Base-by-base conservation (phyloP, 2,888 invertebrate genomes). In the Stenotaenia linearis region DNA sequence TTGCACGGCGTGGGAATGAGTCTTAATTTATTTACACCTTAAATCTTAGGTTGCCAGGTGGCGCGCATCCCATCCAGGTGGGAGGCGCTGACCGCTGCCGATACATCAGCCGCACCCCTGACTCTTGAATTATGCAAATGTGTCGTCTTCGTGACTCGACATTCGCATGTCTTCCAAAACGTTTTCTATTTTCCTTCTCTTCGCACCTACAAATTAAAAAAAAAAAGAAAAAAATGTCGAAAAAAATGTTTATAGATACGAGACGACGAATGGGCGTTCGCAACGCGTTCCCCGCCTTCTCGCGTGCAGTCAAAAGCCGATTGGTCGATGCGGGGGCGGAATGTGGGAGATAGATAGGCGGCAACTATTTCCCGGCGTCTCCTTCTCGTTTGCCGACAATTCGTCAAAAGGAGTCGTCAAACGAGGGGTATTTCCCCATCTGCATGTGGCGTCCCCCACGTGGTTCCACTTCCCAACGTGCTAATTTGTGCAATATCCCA, bases 51-150 rank as follows among this genome's bases (percentile, higher is more conserved):
- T 23, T 56, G 56, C 56, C 56, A 56, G 56, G 56, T 56, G 56
- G 56, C 56, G 40, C 56, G 56, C 18, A 23, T 18, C 56, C 1
- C 21, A 21, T 3, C 56, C 56, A 56, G 56, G 56, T 56, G 56
- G 56, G 56, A 56, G 56, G 56, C 56, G 56, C 56, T 56, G 56
- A 56, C 56, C 56, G 56, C 56, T 56, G 56, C 56, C 56, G 56
- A 56, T 18, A 18, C 56, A 23, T 21, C 56, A 21, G 56, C 56
- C 21, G 21, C 56, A 23, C 56, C 56, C 56, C 21, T 9, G 6
- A 5, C 10, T 56, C 56, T 5, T 5, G 21, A 56, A 21, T 56
- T 56, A 56, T 56, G 56, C 56, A 56, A 56, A 56, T 56, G 21
- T 21, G 56, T 56, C 56, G 56, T 56, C 56, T 56, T 56, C 56